Percentiles rank a stretch among this genome's conserved stretches.
These are phyloP conservation scores for Nephrotoma flavescens DNA, from an alignment of 2,888 invertebrate genomes.

Conservation along the genomic window DNA sequence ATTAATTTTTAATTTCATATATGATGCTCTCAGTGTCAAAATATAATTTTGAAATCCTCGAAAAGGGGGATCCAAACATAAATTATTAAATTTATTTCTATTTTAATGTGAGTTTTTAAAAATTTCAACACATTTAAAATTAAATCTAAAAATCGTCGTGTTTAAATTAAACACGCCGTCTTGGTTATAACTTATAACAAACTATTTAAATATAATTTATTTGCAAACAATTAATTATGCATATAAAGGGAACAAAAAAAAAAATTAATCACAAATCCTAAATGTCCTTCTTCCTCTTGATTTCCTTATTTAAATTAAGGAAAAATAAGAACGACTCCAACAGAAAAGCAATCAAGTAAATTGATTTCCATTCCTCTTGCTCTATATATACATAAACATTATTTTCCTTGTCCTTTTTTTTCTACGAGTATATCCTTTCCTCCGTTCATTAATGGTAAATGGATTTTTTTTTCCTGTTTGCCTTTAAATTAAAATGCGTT, in stretches of 20 bases:
- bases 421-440: neutral
- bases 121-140: too few species aligned
- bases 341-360: neutral
- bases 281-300: neutral
- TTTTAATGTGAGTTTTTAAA: neutral
- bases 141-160: too few species aligned
- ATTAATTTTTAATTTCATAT: neutral
- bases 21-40: neutral
- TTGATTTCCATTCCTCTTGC: neutral
- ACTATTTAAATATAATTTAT: neutral
- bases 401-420: neutral
- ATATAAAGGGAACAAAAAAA: neutral
- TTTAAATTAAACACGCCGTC: neutral
- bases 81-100: neutral
- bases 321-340: neutral
- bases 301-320: slow-evolving; percentile 1
- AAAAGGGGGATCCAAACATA: neutral
- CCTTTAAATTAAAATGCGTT: slow-evolving; percentile 4
- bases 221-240: neutral
- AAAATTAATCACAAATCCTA: neutral
- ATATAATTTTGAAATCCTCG: neutral
- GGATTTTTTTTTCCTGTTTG: neutral
- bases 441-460: neutral
- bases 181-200: neutral
- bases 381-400: neutral